Conservation (phyloP, 2,797 vertebrate species). For the Coendou prehensilis region DNA sequence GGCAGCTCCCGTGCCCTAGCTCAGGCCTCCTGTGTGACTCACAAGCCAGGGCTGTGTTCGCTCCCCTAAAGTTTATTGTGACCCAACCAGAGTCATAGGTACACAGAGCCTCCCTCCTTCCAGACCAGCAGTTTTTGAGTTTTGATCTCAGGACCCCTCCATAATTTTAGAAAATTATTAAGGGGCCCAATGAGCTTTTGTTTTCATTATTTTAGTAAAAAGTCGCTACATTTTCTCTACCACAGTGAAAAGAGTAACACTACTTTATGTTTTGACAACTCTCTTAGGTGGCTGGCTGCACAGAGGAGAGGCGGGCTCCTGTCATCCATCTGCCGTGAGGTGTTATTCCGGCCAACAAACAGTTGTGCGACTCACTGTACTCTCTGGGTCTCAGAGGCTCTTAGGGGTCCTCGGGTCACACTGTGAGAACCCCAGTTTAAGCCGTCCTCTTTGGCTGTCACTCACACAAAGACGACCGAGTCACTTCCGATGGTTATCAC, state of each 20-base stretch:
- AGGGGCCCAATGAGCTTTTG: background rate
- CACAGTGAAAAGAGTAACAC: background rate
- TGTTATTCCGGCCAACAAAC: background rate
- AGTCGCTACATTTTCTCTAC: slow-evolving; percentile 15
- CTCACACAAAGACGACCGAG: background rate
- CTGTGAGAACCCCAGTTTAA: slow-evolving; percentile 26
- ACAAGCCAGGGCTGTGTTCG: background rate
- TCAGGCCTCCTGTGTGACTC: background rate
- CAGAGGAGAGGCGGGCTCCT: slow-evolving; percentile 2
- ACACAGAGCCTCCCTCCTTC: background rate
- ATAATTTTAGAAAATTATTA: background rate
- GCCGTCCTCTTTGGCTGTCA: background rate
- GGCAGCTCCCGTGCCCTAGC: background rate
- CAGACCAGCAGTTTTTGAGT: background rate
- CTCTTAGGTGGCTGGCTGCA: background rate
- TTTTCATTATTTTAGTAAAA: slow-evolving; percentile 34
- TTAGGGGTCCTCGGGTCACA: background rate
- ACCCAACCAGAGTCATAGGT: background rate
- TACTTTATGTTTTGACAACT: background rate
- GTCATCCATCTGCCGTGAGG: background rate
- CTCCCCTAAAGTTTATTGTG: background rate
- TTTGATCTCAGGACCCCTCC: background rate
- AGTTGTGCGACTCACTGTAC: background rate
- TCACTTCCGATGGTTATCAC: background rate
- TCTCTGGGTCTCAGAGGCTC: background rate